Conservation (phyloP, 1,140 invertebrate species). For the Drosophila guanche region DNA sequence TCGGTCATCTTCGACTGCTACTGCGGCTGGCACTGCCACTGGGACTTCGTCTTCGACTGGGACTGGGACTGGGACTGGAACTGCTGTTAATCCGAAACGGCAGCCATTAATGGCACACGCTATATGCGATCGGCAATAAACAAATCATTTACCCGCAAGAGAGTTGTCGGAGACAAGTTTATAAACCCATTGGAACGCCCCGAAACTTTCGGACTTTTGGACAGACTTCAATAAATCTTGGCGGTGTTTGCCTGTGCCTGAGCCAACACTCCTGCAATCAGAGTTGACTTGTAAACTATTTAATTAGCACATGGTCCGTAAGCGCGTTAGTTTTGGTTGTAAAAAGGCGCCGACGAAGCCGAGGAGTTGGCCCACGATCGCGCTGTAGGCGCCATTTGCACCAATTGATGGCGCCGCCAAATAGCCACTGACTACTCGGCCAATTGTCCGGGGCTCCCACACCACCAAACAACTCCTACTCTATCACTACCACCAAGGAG, state of each 20-base stretch:
- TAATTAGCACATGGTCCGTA: slow-evolving; percentile 73
- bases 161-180: slow-evolving; percentile 48
- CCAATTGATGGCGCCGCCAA: slow-evolving; percentile 76
- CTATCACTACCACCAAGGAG: slow-evolving; percentile 1
- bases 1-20: slow-evolving; percentile 29
- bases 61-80: slow-evolving; percentile 20
- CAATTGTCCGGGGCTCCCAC: slow-evolving; percentile 25
- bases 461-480: slow-evolving; percentile 8
- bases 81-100: slow-evolving; percentile 63
- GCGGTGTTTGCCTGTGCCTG: slow-evolving; percentile 14
- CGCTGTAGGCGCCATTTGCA: slow-evolving; percentile 56
- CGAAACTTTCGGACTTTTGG: slow-evolving; percentile 22
- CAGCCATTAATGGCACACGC: slow-evolving; percentile 72
- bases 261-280: slow-evolving; percentile 57
- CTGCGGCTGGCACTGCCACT: too few species aligned
- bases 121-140: slow-evolving; percentile 63
- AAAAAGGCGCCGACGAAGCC: slow-evolving; percentile 73
- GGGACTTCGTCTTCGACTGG: too few species aligned
- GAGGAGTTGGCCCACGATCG: slow-evolving; percentile 61
- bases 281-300: slow-evolving; percentile 78
- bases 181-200: slow-evolving; percentile 31
- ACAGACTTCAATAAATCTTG: slow-evolving; percentile 56
- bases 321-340: slow-evolving; percentile 77
- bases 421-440: slow-evolving; percentile 28
- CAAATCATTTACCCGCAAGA: slow-evolving; percentile 67